phyloP scores from a whole-genome alignment of 1,140 invertebrate genomes.

The Mya arenaria region DNA sequence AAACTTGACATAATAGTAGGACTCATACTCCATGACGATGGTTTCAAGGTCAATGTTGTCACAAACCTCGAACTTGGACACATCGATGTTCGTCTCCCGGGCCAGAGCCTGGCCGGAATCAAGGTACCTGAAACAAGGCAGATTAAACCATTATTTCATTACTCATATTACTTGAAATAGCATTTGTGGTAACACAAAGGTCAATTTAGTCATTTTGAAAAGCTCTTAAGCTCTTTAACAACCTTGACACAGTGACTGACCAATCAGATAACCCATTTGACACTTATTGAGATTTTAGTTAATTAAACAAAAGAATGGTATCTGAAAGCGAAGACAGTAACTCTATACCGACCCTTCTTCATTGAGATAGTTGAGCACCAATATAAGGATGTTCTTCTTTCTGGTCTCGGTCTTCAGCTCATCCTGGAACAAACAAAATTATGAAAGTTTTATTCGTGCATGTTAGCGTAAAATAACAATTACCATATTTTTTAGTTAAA shows the following conservation, averaged over 20 bases:
- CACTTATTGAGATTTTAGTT: too few relatives aligned
- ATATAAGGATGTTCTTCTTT: slow-evolving; percentile 88
- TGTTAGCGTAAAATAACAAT: too few relatives aligned
- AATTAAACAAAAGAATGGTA: too few relatives aligned
- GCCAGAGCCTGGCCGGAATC: slow-evolving; percentile 85
- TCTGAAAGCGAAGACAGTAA: slow-evolving; percentile 42
- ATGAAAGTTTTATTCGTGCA: too few relatives aligned
- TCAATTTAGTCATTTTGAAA: too few relatives aligned
- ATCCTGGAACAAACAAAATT: slow-evolving; percentile 80
- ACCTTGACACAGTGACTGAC: too few relatives aligned
- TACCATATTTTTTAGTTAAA: too few relatives aligned
- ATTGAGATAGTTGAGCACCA: slow-evolving; percentile 89
- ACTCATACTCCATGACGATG: slow-evolving; percentile 93
- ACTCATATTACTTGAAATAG: too few relatives aligned
- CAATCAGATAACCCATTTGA: too few relatives aligned
- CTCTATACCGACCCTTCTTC: slow-evolving; percentile 85
- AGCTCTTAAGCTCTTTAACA: too few relatives aligned
- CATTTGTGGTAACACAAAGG: too few relatives aligned
- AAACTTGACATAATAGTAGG: slow-evolving; percentile 92
- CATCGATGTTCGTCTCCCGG: slow-evolving; percentile 87
- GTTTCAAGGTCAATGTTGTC: slow-evolving; percentile 95
- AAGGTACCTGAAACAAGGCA: slow-evolving; percentile 81
- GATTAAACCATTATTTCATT: neutral
- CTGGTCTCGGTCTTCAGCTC: slow-evolving; percentile 84
- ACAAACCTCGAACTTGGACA: slow-evolving; percentile 89